Percentiles rank a stretch among this genome's conserved stretches.
phyloP scores from a whole-genome alignment of 1,140 invertebrate species.

The Hestina assimilis region DNA sequence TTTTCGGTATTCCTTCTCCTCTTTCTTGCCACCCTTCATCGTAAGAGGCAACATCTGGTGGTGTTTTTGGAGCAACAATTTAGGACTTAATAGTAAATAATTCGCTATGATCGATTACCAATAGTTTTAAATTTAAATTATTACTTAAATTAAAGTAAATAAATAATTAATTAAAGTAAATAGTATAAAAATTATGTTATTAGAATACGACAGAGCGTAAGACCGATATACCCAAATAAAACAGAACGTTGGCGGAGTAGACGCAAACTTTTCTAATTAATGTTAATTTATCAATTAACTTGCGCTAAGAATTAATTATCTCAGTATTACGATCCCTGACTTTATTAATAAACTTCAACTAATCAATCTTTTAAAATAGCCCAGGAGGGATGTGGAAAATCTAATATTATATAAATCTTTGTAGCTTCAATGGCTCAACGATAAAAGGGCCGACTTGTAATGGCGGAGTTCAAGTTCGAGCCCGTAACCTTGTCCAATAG shows the following conservation, averaged over 20 bases:
- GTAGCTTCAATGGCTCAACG: neutral
- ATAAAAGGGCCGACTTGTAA: no score
- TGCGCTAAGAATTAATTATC: constrained; percentile 74
- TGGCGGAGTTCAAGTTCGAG: no score
- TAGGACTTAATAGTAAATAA: no score
- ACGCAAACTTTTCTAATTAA: constrained; percentile 70
- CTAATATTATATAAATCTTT: neutral
- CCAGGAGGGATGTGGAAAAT: constrained; percentile 14
- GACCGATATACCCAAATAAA: constrained; percentile 38
- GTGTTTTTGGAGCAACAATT: no score
- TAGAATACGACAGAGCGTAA: constrained; percentile 14
- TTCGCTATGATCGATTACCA: no score
- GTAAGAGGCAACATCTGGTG: no score
- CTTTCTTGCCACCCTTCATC: no score
- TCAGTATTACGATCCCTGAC: constrained; percentile 62
- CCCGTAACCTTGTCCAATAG: no score
- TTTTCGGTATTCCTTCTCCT: no score
- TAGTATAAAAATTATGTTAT: constrained; percentile 6
- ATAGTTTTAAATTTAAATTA: no score
- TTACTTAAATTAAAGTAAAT: neutral
- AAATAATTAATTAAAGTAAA: neutral
- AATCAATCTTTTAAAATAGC: constrained; percentile 67
- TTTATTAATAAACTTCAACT: constrained; percentile 75
- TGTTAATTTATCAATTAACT: constrained; percentile 75
- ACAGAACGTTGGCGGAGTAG: constrained; percentile 28